phyloP scores from a whole-genome alignment of 2,888 invertebrate genomes.

The Cantharis rustica region DNA sequence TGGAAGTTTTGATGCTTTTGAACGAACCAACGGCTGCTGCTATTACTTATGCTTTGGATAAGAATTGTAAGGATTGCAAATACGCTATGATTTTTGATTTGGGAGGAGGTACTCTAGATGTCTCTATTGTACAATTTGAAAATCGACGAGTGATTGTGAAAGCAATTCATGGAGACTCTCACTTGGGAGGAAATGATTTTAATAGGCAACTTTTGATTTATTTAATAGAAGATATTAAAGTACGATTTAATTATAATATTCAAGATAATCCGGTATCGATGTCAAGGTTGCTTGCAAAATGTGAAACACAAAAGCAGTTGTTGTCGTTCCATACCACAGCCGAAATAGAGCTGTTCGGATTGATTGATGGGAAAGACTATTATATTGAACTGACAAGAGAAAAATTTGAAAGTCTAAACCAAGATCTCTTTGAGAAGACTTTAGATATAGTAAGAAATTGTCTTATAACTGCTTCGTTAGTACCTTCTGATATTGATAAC shows the following conservation, averaged over 20 bases:
- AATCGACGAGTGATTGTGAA: slow-evolving; percentile 96
- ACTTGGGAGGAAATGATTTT: slow-evolving; percentile 98
- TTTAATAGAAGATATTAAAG: neutral
- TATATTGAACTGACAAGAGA: slow-evolving; percentile 88
- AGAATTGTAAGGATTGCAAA: slow-evolving; percentile 93
- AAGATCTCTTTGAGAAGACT: slow-evolving; percentile 74
- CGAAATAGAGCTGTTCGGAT: slow-evolving; percentile 84
- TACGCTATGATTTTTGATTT: slow-evolving; percentile 98
- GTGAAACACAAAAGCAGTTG: neutral
- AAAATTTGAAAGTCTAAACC: slow-evolving; percentile 89
- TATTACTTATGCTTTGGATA: slow-evolving; percentile 79
- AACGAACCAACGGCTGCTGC: slow-evolving; percentile 43
- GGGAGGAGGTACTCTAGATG: slow-evolving; percentile 99
- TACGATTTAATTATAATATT: neutral
- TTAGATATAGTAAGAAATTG: slow-evolving; percentile 76
- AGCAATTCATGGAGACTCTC: slow-evolving; percentile 93
- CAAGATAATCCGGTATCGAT: neutral
- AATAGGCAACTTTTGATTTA: slow-evolving; percentile 66
- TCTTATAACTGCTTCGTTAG: slow-evolving; percentile 88
- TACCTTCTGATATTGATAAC: slow-evolving; percentile 81
- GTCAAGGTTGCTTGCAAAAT: neutral
- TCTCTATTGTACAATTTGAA: slow-evolving; percentile 96
- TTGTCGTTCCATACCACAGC: neutral
- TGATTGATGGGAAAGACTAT: slow-evolving; percentile 89
- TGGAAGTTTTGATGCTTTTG: slow-evolving; percentile 33